Percentiles rank a stretch among this genome's conserved stretches.
These are phyloP conservation scores for Brachionus calyciflorus DNA, from an alignment of 1,140 invertebrate genomes.

Conservation along the genomic window DNA sequence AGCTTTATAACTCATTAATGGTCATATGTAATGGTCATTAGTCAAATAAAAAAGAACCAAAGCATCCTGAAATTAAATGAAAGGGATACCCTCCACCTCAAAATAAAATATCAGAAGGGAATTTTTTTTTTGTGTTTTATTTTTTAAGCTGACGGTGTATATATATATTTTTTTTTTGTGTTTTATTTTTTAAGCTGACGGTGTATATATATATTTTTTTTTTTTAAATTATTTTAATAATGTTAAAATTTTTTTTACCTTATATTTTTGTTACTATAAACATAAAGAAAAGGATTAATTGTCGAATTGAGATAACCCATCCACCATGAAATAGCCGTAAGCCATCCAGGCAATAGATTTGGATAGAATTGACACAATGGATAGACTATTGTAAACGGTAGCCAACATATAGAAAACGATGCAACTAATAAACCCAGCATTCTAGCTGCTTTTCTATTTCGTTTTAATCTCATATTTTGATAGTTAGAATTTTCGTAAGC, in stretches of 20 bases:
- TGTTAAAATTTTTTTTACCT: conserved; percentile 13
- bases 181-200: too few species aligned
- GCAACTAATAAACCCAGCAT: conserved; percentile 42
- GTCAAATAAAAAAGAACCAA: too few species aligned
- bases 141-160: too few species aligned
- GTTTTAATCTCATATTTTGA: conserved; percentile 36
- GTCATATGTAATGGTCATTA: too few species aligned
- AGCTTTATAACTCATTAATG: too few species aligned
- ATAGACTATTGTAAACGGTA: conserved; percentile 36
- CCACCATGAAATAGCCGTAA: conserved; percentile 24
- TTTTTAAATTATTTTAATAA: neutral
- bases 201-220: too few species aligned
- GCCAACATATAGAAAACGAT: conserved; percentile 44
- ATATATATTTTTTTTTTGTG: too few species aligned
- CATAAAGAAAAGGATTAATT: conserved; percentile 47
- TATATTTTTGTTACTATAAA: conserved; percentile 42
- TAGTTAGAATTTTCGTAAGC: conserved; percentile 7
- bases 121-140: too few species aligned
- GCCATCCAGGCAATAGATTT: neutral
- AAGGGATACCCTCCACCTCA: too few species aligned
- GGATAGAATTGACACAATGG: conserved; percentile 27
- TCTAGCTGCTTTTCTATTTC: conserved; percentile 35
- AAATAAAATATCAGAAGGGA: too few species aligned
- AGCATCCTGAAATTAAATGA: too few species aligned
- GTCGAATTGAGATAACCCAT: conserved; percentile 46